phyloP scores from a whole-genome alignment of 1,140 invertebrate genomes.

The Prorops nasuta region DNA sequence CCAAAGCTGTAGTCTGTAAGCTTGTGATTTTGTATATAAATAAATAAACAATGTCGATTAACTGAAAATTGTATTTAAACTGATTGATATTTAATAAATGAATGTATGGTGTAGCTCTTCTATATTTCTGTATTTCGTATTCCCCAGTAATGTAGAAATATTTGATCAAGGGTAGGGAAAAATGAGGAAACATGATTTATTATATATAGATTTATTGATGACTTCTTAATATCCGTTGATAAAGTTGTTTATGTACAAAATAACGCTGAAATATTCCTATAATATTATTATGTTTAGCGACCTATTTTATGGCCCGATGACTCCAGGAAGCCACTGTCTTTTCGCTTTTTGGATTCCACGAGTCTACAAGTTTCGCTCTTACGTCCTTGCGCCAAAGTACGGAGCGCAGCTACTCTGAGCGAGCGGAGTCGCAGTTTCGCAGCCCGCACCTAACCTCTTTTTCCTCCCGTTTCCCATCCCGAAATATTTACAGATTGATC shows the following conservation, averaged over 20 bases:
- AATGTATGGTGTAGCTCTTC: no score
- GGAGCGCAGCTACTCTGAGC: constrained; percentile 10
- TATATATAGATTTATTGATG: constrained; percentile 45
- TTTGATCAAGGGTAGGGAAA: not conserved
- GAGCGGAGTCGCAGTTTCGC: not conserved
- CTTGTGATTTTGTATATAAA: no score
- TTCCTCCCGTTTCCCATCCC: not conserved
- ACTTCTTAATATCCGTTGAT: constrained; percentile 48
- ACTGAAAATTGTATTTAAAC: no score
- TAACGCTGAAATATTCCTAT: constrained; percentile 48
- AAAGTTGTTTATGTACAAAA: constrained; percentile 52
- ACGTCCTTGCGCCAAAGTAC: constrained; percentile 22
- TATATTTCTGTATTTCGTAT: no score
- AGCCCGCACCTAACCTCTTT: constrained; percentile 9
- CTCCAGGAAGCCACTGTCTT: constrained; percentile 16
- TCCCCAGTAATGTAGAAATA: no score
- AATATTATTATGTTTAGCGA: constrained; percentile 37
- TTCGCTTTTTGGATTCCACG: not conserved
- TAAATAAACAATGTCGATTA: no score
- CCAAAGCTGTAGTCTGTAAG: no score
- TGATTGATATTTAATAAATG: no score
- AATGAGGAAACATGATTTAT: constrained; percentile 11
- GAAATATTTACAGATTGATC: constrained; percentile 24
- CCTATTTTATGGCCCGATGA: constrained; percentile 30
- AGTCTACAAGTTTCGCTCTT: constrained; percentile 1